These are phyloP conservation scores for Cryptosula pallasiana DNA, from an alignment of 2,888 invertebrate genomes.

Conservation along the genomic window DNA sequence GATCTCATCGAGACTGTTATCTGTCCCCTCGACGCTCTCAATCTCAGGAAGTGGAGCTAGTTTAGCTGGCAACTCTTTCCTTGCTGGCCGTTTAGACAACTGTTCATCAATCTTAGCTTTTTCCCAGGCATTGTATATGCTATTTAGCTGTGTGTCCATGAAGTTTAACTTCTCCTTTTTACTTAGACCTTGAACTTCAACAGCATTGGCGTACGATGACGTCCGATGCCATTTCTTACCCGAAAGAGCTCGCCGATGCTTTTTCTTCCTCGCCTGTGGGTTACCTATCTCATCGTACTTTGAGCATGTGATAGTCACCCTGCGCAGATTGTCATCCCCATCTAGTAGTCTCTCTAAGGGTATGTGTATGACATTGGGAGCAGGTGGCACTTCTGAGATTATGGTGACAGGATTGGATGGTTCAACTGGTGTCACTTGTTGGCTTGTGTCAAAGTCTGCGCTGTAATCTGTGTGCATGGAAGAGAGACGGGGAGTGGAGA, in stretches of 20 bases:
- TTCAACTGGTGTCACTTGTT: background rate
- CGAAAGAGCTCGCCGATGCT: background rate
- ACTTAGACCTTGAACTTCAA: background rate
- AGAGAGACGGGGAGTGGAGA: background rate
- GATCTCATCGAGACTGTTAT: background rate
- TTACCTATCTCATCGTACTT: constrained; percentile 14
- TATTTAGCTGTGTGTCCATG: constrained; percentile 13
- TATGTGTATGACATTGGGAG: background rate
- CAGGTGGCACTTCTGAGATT: background rate
- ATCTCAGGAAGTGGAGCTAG: background rate
- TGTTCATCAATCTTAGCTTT: constrained; percentile 1
- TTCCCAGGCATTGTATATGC: constrained; percentile 12
- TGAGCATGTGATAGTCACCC: background rate
- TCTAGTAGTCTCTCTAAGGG: background rate
- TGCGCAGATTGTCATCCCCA: background rate
- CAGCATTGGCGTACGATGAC: background rate
- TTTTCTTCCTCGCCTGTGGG: constrained; percentile 4
- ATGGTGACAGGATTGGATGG: background rate
- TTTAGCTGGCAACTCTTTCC: background rate
- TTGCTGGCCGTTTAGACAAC: background rate
- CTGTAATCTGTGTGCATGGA: background rate
- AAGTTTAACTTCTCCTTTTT: constrained; percentile 4
- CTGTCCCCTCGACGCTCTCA: background rate
- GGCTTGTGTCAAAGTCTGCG: background rate
- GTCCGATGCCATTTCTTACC: background rate